Percentiles rank a stretch among this genome's conserved stretches.
Conservation (phyloP, 1,140 invertebrate species). For the Steinernema khuongi region DNA sequence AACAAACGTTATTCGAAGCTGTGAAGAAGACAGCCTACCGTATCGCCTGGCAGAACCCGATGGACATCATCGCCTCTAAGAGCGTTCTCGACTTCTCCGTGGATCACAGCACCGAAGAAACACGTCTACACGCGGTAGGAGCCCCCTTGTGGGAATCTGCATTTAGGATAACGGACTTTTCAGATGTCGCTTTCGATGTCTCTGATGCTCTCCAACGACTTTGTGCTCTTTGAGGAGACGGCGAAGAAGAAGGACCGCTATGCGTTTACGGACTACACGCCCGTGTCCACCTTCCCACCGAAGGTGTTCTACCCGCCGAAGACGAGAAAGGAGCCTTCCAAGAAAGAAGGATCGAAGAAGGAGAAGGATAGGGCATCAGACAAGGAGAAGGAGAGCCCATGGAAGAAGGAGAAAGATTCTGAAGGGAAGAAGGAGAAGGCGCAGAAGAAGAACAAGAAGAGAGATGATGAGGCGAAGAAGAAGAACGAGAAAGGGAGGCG, state of each 20-base stretch:
- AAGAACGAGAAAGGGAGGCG: not conserved
- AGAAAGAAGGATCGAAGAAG: not conserved
- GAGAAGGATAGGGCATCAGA: not conserved
- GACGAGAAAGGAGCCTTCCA: not conserved
- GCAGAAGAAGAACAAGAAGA: not conserved
- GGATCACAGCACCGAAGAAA: not conserved
- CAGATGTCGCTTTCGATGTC: not conserved
- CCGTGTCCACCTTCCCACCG: not conserved
- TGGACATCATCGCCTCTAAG: not conserved
- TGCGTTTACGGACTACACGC: not conserved
- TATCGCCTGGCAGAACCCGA: constrained; percentile 4
- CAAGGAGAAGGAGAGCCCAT: not conserved
- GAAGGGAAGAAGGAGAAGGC: constrained; percentile 59
- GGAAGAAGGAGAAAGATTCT: not conserved
- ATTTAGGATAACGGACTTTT: not conserved
- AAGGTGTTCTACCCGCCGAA: not conserved
- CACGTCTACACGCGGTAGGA: not conserved
- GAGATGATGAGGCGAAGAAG: not conserved
- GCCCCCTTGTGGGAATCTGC: not conserved
- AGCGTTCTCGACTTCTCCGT: not conserved
- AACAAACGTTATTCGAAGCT: not conserved
- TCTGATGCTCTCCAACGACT: not conserved
- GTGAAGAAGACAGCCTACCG: not conserved
- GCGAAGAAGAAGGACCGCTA: constrained; percentile 6
- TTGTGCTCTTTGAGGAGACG: not conserved